Conservation (phyloP, 2,113 vertebrate genomes). For the Sturnira hondurensis region DNA sequence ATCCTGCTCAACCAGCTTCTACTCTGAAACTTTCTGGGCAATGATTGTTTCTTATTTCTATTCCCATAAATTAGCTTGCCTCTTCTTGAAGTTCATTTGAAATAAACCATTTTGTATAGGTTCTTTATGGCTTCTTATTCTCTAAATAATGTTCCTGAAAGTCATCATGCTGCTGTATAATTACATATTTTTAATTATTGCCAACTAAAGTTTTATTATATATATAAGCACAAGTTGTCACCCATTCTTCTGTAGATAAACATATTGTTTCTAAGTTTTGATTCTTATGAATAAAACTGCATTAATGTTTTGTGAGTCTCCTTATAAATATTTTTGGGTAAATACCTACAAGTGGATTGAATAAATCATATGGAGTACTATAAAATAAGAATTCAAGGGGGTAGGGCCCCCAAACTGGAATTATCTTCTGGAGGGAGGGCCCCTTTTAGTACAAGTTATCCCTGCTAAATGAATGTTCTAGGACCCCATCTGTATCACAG, state of each 20-base stretch:
- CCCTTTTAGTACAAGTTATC: too few relatives aligned
- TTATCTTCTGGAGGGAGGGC: too few relatives aligned
- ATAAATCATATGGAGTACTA: background rate
- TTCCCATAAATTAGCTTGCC: background rate
- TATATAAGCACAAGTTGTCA: background rate
- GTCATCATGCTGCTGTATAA: background rate
- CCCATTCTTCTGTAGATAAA: background rate
- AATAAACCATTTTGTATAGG: background rate
- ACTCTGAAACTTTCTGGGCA: background rate
- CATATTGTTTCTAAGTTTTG: background rate
- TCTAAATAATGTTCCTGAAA: background rate
- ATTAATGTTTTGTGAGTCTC: background rate
- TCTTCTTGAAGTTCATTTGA: background rate
- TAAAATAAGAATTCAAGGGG: background rate
- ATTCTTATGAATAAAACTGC: background rate
- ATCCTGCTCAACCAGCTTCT: background rate
- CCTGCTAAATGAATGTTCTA: too few relatives aligned
- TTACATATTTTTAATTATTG: background rate
- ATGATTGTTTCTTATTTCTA: background rate
- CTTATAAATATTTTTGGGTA: background rate
- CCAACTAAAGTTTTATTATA: background rate
- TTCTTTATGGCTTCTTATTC: background rate
- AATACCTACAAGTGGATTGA: background rate
- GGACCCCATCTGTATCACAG: too few relatives aligned
- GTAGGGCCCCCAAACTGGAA: too few relatives aligned